Evolutionary conservation across 2,888 invertebrate species (phyloP), one percentile per base, ranked within the genome.

Genomic region (Smittia aterrima): DNA sequence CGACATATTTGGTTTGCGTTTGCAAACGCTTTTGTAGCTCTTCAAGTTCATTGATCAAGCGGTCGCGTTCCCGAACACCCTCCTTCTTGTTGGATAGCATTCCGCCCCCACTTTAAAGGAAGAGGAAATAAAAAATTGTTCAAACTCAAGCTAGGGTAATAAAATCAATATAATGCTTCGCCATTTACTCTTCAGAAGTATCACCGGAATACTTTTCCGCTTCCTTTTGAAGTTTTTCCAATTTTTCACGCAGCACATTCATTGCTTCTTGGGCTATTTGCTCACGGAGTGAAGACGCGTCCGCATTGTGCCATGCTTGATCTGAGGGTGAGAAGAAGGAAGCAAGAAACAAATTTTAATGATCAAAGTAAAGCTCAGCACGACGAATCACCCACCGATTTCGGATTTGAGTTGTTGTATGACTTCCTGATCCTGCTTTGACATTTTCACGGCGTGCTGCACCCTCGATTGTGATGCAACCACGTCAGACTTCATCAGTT

Each of bases 251-350:
- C 40, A 83, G 75, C 72, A 79, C 79, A 18, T 79, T 74, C 4
- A 83, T 77, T 70, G 82, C 82, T 25, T 82, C 81, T 68, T 83
- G 82, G 0, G 81, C 81, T 7, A 78, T 77, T 75, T 83, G 82
- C 70, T 83, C 83, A 3, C 83, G 80, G 47, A 79, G 78, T 32
- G 82, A 81, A 0, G 83, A 82, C 6, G 81, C 81, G 77, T 83
- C 83, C 74, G 80, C 80, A 76, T 82, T 81, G 70, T 79, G 81
- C 83, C 83, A 83, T 22, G 83, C 81, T 9, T 80, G 79, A 77
- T 83, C 83, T 83, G 9, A 2, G 25, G 71, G 9, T 18, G 16
- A 62, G 16, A 66, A 32, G 20, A 18, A 54, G 25, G 32, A 54
- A 47, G 13, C 32, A 9, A 32, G 32, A 32, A 32, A 32, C 20